Base-by-base conservation (phyloP, 2,113 vertebrate species). In the Chrysochloris asiatica region DNA sequence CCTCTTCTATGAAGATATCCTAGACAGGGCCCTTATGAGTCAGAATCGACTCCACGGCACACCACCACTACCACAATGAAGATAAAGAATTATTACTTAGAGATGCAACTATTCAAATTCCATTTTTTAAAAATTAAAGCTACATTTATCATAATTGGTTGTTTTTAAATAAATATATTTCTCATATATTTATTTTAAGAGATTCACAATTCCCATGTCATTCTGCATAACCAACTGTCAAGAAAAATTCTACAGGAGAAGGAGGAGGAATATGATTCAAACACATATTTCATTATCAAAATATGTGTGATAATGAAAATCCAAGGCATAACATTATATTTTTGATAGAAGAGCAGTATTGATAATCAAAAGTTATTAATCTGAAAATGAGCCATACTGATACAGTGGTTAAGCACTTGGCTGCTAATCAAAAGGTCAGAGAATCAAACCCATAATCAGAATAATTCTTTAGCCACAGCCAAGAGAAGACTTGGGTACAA, bases 101-200 rank as follows among this genome's bases (percentile, higher is more conserved):
- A 90, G 30, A 90, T 59, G 30, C 17, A 72, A 63, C 2, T 61
- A 45, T 76, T 92, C 50, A 48, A 36, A 52, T 67, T 94, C 80
- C 5, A 28, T 92, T 26, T 61, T 61, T 61, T 38, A 61, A 24
- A 26, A 91, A 48, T 16, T n/a, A 24, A 67, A 89, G 28, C 6
- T 48, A 48, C 5, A 33, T 80, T 48, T 89, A 13, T 69, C 16
- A 54, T 26, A 79, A 43, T 26, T 36, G 7, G n/a, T 48, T 76
- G 5, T 43, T 47, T 93, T 95, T 86, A 90, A n/a, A 86, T 54
- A 86, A 86, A 73, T 6, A 45, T 50, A 71, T 82, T 81, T 86
- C n/a, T 47, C 43, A 75, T 67, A 52, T 33, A 67, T 81, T 84
- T 50, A 72, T n/a, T 26, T 45, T 69, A 86, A 94, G 77, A 86